phyloP scores from a whole-genome alignment of 2,113 vertebrate species.

The Entomyzon cyanotis region DNA sequence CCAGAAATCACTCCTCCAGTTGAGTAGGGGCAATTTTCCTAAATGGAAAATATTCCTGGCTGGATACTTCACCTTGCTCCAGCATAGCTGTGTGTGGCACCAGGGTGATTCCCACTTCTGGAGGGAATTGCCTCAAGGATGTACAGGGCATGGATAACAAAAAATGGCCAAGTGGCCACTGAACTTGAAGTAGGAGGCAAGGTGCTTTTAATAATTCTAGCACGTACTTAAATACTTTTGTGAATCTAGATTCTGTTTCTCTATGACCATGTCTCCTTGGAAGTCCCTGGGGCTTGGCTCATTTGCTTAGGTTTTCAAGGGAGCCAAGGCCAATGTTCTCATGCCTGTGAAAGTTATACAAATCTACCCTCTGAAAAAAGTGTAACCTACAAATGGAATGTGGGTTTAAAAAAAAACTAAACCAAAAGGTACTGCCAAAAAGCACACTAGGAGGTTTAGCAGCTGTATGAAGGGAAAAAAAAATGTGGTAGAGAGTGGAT shows the following conservation, averaged over 20 bases:
- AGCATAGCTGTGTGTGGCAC: background rate
- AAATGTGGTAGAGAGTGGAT: background rate
- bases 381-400: background rate
- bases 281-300: background rate
- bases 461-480: background rate
- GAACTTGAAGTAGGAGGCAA: background rate
- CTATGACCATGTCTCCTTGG: accelerated
- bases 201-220: background rate
- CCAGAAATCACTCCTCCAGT: accelerated
- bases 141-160: background rate
- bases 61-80: accelerated
- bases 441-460: background rate
- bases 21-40: background rate
- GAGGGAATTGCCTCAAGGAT: background rate
- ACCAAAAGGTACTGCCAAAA: background rate
- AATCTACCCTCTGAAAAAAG: background rate
- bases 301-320: background rate
- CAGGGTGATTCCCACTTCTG: background rate
- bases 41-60: background rate
- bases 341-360: background rate
- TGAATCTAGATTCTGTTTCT: background rate
- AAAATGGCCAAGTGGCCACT: background rate
- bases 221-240: background rate
- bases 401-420: background rate
- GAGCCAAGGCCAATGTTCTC: background rate